phyloP scores from a whole-genome alignment of 2,888 invertebrate genomes.

The Scaptodrosophila latifasciaeformis region DNA sequence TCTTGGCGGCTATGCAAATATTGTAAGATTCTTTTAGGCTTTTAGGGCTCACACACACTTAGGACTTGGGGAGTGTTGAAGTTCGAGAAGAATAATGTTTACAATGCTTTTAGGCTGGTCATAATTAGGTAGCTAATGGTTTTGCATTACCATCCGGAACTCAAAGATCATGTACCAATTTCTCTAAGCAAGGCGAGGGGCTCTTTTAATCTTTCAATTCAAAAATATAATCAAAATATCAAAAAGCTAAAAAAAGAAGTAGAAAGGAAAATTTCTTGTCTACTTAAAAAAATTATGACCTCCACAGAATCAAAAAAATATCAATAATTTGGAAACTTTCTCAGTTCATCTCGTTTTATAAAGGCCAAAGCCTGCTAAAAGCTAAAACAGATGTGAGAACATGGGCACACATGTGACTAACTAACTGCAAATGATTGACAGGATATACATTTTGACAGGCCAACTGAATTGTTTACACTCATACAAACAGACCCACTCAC shows the following conservation, averaged over 20 bases:
- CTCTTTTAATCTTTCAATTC: no score
- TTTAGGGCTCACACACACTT: background rate
- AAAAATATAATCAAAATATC: no score
- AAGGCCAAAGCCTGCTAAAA: constrained; percentile 17
- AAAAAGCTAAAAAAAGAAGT: no score
- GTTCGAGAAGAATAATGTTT: background rate
- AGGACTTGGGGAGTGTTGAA: no score
- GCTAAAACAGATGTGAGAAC: constrained; percentile 6
- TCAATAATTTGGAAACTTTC: no score
- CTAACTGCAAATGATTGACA: constrained; percentile 37
- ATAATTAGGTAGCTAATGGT: constrained; percentile 16
- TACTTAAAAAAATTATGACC: no score
- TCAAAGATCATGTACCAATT: no score
- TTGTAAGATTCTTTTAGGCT: constrained; percentile 25
- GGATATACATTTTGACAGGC: constrained; percentile 34
- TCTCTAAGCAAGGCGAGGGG: no score
- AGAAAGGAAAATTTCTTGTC: no score
- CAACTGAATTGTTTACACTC: constrained; percentile 5
- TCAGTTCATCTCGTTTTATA: no score
- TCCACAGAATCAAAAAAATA: no score
- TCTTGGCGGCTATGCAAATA: constrained; percentile 23
- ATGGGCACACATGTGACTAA: constrained; percentile 1
- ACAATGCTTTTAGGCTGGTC: background rate
- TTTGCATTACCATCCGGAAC: constrained; percentile 41
- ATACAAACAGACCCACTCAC: no score